Percentiles rank a stretch among this genome's conserved stretches.
phyloP scores from a whole-genome alignment of 2,113 vertebrate species.

The Nycticryphes semicollaris region DNA sequence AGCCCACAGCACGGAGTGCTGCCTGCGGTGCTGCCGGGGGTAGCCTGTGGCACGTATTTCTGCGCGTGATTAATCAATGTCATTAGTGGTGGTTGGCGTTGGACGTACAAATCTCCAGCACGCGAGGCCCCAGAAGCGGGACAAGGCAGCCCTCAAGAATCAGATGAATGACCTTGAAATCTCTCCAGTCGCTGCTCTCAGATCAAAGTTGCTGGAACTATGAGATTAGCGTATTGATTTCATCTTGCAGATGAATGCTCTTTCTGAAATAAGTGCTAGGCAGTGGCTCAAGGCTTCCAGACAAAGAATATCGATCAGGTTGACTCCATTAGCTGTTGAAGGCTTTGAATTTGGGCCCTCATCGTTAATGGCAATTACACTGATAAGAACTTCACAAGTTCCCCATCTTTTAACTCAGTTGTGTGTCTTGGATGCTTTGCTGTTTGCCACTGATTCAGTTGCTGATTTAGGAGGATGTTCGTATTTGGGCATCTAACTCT shows the following conservation, averaged over 20 bases:
- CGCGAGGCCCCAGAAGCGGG: neutral
- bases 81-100: neutral
- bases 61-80: neutral
- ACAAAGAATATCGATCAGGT: neutral
- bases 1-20: neutral
- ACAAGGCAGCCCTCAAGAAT: neutral
- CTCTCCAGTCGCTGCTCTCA: neutral
- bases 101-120: fast-evolving
- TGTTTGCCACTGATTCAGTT: neutral
- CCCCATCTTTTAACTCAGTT: fast-evolving
- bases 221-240: neutral
- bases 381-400: neutral
- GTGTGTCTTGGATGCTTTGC: neutral
- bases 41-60: neutral
- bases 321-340: neutral
- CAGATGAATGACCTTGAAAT: neutral
- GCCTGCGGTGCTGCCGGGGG: neutral
- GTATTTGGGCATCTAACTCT: neutral
- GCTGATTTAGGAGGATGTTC: neutral
- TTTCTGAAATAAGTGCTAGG: neutral
- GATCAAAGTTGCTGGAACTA: neutral
- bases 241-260: neutral
- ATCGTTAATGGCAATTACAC: fast-evolving
- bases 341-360: neutral
- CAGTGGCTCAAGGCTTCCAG: neutral